A percentile compares a stretch with the other conserved stretches of the same genome.
These are phyloP conservation scores for Archivesica marissinica DNA, from an alignment of 1,140 invertebrate genomes.

Conservation along the genomic window DNA sequence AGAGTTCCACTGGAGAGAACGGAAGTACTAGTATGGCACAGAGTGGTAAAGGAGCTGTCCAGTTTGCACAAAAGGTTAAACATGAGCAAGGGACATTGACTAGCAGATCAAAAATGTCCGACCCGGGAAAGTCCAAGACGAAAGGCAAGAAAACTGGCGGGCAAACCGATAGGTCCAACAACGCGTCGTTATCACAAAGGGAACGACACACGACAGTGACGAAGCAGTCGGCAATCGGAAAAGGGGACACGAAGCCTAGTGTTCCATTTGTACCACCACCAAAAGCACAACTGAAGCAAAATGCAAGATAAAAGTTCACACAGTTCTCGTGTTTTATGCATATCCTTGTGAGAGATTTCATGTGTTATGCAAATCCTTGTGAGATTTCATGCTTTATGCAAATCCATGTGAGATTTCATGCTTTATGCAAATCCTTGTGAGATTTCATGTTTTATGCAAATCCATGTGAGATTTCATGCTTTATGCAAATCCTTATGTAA, in stretches of 20 bases:
- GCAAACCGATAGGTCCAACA: conserved; percentile 9
- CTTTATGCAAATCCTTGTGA: too few species aligned
- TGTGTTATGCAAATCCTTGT: too few species aligned
- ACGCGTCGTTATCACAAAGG: not conserved
- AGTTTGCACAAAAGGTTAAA: conserved; percentile 20
- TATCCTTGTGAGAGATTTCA: too few species aligned
- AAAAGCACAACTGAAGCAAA: conserved; percentile 40
- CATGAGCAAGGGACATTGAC: not conserved
- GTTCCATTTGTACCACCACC: conserved; percentile 53
- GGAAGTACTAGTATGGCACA: conserved; percentile 25
- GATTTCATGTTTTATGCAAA: too few species aligned
- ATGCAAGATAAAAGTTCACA: not conserved
- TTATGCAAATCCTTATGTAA: too few species aligned
- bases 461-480: too few species aligned
- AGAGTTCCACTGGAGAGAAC: not conserved
- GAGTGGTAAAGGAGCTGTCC: conserved; percentile 33
- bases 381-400: too few species aligned
- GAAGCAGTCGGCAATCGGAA: not conserved
- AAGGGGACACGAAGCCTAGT: conserved; percentile 40
- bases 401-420: too few species aligned
- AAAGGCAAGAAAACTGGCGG: conserved; percentile 9
- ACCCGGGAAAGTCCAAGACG: not conserved
- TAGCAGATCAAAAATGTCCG: not conserved
- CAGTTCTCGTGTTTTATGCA: too few species aligned
- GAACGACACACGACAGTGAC: not conserved